Base-by-base conservation (phyloP, 2,113 vertebrate genomes). In the Nibea albiflora region DNA sequence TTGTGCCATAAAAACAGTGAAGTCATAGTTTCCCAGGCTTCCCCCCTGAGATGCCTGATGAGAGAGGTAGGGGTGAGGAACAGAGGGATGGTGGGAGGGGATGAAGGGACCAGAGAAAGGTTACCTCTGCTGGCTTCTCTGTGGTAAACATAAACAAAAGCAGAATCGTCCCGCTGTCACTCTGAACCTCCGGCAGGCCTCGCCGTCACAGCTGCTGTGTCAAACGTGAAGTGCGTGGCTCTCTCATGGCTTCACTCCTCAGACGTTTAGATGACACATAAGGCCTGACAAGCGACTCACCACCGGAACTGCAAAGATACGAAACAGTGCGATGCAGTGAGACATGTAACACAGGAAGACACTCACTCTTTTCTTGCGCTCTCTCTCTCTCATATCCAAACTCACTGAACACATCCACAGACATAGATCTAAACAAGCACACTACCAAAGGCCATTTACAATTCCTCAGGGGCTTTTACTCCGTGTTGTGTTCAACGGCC, bases 1-100 rank as follows among this genome's bases (percentile, higher is more conserved):
- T 96, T 97, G 96, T 97, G 88, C 56, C 70, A 88, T 87, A 77
- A 90, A 94, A 93, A 94, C 93, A 95, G 94, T 91, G 94, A 91
- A 81, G 91, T 92, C 94, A 94, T 93, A 95, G 94, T 96, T 97
- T 97, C 96, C 96, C 95, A 80, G 87, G 85, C 94, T 76, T 73
- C 50, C 69, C 84, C 84, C 0, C 69, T 88, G 83, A 94, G 93
- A 95, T 88, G 89, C 90, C 92, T 79, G 78, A 90, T 42, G 87
- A 84, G 73, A 67, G 75, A 69, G 39, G 49, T 35, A 58, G 15
- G 70, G 70, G 64, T 77, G 31, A 69, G 46, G 22, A 61, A 52
- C 70, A 83, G 81, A 77, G 78, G 78, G 83, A 84, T 53, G 54
- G 61, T 85, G 87, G 73, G 77, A 49, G 65, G 66, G 71, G 66